phyloP scores from a whole-genome alignment of 2,797 vertebrate genomes.

The Hirundo rustica region DNA sequence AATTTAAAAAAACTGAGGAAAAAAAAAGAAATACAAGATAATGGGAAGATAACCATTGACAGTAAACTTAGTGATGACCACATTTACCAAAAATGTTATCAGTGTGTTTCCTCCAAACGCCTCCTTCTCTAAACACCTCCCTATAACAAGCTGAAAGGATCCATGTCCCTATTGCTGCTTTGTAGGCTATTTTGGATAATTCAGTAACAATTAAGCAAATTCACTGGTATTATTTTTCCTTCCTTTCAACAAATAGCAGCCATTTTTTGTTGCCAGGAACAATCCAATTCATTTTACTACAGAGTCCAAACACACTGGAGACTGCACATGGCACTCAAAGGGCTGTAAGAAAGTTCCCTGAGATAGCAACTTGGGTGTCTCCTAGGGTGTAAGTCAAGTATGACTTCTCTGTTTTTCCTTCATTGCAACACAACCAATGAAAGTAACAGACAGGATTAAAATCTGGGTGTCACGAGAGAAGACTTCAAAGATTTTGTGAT shows the following conservation, averaged over 20 bases:
- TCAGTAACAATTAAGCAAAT: neutral
- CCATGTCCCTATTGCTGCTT: neutral
- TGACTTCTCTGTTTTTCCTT: neutral
- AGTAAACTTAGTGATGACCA: neutral
- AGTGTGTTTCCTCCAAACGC: neutral
- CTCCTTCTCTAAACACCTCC: neutral
- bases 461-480: neutral
- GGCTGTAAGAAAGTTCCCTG: neutral
- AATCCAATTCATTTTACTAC: neutral
- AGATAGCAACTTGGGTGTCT: neutral
- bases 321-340: neutral
- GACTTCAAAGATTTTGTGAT: neutral
- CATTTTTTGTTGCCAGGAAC: neutral
- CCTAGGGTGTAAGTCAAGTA: neutral
- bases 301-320: neutral
- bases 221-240: neutral
- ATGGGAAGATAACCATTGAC: neutral
- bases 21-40: neutral
- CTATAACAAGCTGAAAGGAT: neutral
- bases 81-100: neutral
- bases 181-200: neutral
- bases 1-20: accelerated
- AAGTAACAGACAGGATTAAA: neutral
- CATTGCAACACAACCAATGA: neutral
- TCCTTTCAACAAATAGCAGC: neutral